Base-by-base conservation (phyloP, 2,888 invertebrate species). In the Bugula neritina region DNA sequence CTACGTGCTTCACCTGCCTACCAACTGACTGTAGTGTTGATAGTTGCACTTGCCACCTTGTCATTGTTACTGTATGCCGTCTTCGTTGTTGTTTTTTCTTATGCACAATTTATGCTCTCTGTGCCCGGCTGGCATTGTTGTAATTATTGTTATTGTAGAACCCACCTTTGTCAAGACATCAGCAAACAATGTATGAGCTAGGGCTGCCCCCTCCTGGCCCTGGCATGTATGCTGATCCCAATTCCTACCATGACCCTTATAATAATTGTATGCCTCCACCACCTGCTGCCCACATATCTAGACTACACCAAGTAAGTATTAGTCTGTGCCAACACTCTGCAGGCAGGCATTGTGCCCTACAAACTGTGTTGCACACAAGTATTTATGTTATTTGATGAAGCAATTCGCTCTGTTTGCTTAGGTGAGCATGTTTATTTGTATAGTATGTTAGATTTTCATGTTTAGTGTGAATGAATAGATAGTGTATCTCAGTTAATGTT, bases 301-400 rank as follows among this genome's bases (percentile, higher is more conserved):
- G 63, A 27, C 63, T 63, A 31, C 63, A 63, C 63, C 63, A 63
- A 31, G 63, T 63, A 63, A 63, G 63, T 63, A 63, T 13, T 5
- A 10, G 31, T 17, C 13, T 3, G 23, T 23, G 5, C 3, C 27
- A 57, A 21, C 57, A 17, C 3, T n/a, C 27, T 25, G 57, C 57
- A 25, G 5, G 27, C 23, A 21, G 13, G 23, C 57, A 27, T 52
- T 10, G 10, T 52, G 10, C 52, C 21, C 52, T 52, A 52, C 52
- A 10, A 21, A 17, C 52, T 52, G 17, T 43, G 17, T 43, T 43
- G 17, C 17, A 43, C 17, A 43, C 43, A 43, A 43, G 17, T 25
- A 55, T n/a, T 55, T 55, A 10, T 55, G 55, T 55, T 55, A 25
- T 25, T n/a, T 55, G 13, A 13, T 25, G 17, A 25, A 23, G 23